A percentile compares a stretch with the other conserved stretches of the same genome.
Evolutionary conservation across 2,888 invertebrate species (phyloP).

Genomic region (Crioceris asparagi): DNA sequence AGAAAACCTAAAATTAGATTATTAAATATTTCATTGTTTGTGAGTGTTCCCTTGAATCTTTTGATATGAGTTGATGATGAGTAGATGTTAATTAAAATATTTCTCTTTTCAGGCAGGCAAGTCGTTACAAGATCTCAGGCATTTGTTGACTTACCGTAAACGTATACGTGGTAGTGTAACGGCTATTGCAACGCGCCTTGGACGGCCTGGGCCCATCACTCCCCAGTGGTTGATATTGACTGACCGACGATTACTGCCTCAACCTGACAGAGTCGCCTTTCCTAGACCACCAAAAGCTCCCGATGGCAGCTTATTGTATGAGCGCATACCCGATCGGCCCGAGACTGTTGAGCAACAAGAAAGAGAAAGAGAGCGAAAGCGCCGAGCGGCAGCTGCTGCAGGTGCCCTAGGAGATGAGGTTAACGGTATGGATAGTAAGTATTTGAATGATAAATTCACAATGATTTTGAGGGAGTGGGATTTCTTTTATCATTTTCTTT

Average conservation of each 20-base stretch:
- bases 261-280: conserved; percentile 71
- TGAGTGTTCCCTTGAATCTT: no score
- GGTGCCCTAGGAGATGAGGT: no score
- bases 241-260: conserved; percentile 65
- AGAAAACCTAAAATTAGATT: no score
- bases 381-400: no score
- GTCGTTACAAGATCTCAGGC: conserved; percentile 45
- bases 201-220: conserved; percentile 44
- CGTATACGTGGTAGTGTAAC: conserved; percentile 57
- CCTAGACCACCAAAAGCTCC: conserved; percentile 86
- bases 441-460: conserved; percentile 2
- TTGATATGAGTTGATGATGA: no score
- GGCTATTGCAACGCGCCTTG: conserved; percentile 59
- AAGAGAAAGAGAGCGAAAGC: no score
- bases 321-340: conserved; percentile 71
- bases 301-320: conserved; percentile 80
- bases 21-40: no score
- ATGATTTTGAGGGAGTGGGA: neutral
- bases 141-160: conserved; percentile 44
- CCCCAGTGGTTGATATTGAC: conserved; percentile 65
- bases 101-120: conserved; percentile 29
- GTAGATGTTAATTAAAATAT: no score
- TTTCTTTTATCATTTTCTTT: neutral
- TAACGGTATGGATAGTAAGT: conserved; percentile 82
- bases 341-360: no score